These are phyloP conservation scores for Aradus depressus DNA, from an alignment of 2,888 invertebrate species.

Conservation along the genomic window DNA sequence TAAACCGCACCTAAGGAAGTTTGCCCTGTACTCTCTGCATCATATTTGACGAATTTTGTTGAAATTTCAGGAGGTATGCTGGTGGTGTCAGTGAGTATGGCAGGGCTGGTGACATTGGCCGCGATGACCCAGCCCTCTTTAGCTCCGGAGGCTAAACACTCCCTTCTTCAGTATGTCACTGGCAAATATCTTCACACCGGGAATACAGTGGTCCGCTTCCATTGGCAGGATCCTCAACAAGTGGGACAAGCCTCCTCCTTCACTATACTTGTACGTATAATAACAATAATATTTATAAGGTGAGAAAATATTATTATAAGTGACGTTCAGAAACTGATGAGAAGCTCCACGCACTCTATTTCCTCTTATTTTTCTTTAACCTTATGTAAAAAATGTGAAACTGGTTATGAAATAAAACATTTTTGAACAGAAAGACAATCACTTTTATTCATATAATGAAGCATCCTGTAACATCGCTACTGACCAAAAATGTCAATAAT, in stretches of 20 bases:
- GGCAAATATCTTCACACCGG: constrained; percentile 82
- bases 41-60: neutral
- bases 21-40: neutral
- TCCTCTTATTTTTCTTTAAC: too few species aligned
- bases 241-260: constrained; percentile 90
- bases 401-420: too few species aligned
- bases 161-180: constrained; percentile 79
- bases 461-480: too few species aligned
- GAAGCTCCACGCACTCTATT: too few species aligned
- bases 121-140: constrained; percentile 85
- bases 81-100: constrained; percentile 79
- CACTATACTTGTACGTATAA: constrained; percentile 50
- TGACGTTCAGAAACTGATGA: neutral
- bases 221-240: constrained; percentile 79
- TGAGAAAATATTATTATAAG: too few species aligned
- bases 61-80: constrained; percentile 63
- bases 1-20: neutral
- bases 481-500: too few species aligned
- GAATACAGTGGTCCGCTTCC: constrained; percentile 77
- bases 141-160: constrained; percentile 82
- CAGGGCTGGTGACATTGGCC: constrained; percentile 76
- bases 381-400: too few species aligned
- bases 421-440: too few species aligned
- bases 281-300: neutral
- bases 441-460: too few species aligned